Percentiles rank a stretch among this genome's conserved stretches.
These are phyloP conservation scores for Plectrocnemia conspersa DNA, from an alignment of 1,140 invertebrate genomes.

Conservation along the genomic window DNA sequence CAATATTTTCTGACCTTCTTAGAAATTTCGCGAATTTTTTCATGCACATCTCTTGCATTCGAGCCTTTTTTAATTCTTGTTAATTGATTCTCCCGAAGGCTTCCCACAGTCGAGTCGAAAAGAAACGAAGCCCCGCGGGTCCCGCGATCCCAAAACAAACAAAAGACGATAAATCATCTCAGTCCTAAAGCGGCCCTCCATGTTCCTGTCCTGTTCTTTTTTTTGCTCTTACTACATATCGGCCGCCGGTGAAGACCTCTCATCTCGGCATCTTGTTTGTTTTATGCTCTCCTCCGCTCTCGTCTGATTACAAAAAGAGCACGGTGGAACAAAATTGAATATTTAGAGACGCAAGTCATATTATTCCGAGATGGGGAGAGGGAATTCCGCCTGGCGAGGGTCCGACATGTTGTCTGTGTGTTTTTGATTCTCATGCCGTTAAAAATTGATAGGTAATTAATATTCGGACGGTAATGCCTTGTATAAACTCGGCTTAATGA, in stretches of 20 bases:
- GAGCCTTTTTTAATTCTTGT: neutral
- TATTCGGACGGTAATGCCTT: conserved; percentile 12
- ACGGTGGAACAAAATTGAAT: conserved; percentile 11
- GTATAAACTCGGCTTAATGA: no score
- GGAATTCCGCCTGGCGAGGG: conserved; percentile 8
- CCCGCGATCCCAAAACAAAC: conserved; percentile 15
- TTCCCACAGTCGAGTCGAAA: conserved; percentile 14
- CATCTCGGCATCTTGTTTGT: conserved; percentile 17
- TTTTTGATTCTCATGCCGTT: conserved; percentile 17
- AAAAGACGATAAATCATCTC: conserved; percentile 24
- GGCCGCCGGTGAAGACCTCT: conserved; percentile 10
- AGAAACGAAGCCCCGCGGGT: neutral
- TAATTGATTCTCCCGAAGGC: conserved; percentile 2
- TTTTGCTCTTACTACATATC: no score
- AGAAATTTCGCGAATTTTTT: no score
- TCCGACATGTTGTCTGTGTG: neutral
- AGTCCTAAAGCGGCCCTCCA: neutral
- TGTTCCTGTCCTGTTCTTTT: conserved; percentile 8
- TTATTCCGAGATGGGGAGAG: conserved; percentile 23
- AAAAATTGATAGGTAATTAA: conserved; percentile 20
- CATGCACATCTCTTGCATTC: no score
- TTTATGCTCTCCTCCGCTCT: conserved; percentile 1
- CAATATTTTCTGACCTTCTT: no score
- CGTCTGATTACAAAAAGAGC: conserved; percentile 7
- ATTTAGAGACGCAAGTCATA: conserved; percentile 17